Base-by-base conservation (phyloP, 2,113 vertebrate genomes). In the Atractosteus spatula region DNA sequence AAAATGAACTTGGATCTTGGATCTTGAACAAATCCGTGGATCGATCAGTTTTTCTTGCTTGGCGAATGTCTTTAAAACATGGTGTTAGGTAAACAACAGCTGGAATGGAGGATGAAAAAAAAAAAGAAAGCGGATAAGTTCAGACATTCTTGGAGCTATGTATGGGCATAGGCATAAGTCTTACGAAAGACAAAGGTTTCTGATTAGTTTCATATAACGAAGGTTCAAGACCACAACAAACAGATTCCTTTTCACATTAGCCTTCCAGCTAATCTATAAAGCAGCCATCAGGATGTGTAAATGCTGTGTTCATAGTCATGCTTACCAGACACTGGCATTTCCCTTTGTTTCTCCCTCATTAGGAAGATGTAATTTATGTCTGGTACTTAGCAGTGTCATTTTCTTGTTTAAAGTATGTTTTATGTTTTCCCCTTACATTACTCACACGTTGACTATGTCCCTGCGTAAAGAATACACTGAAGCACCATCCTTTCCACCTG, bases 201-300 rank as follows among this genome's bases (percentile, higher is more conserved):
- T 69, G 17, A 69, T 69, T 69, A 70, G 64, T 57, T 42, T 74
- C 56, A 5, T 77, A 76, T 76, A 79, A 86, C 81, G 70, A 79
- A 79, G 78, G 75, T 66, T 74, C 14, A 71, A 64, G 65, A 84
- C 79, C 84, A 86, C 87, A 87, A 86, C 84, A 85, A 87, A 85
- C 80, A 76, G 71, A 85, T 83, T 85, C 80, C 77, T 81, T 76
- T 69, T 59, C 69, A 76, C 65, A 69, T 77, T 81, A 76, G 71
- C 82, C 83, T 84, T 6, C 62, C 73, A 83, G 85, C 78, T 66
- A 80, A 74, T 74, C 84, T 78, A 83, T 86, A 85, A 87, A 87
- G 83, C 77, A 75, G 70, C 64, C 75, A 69, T 74, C 66, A 79
- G 76, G 73, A 79, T 2, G 41, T 74, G 72, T 76, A 71, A 76